Evolutionary conservation across 2,113 vertebrate species (phyloP).

Genomic region (Malurus melanocephalus): DNA sequence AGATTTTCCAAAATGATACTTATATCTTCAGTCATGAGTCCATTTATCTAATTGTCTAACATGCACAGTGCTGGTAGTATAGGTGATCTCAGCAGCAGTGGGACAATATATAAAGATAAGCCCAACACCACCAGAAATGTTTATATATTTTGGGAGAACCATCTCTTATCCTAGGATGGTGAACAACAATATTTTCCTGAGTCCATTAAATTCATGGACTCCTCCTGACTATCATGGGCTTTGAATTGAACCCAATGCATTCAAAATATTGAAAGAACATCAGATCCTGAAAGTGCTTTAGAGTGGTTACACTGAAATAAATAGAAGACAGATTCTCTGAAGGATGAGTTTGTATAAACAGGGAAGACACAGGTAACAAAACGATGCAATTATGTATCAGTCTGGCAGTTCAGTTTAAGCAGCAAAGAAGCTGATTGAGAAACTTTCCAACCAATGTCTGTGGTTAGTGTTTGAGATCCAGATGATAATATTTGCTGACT

Average conservation of each 20-base stretch:
- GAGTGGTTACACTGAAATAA: background rate
- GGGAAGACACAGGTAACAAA: background rate
- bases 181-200: background rate
- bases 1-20: background rate
- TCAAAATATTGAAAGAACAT: background rate
- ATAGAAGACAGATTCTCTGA: background rate
- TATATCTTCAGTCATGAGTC: background rate
- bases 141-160: background rate
- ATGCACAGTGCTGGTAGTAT: background rate
- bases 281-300: background rate
- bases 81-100: background rate
- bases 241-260: background rate
- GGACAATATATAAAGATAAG: background rate
- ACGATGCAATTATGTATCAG: rapidly evolving
- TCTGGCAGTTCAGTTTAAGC: background rate
- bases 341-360: background rate
- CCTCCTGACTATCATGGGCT: background rate
- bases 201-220: background rate
- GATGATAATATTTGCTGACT: background rate
- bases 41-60: background rate
- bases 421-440: background rate
- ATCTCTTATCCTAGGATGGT: too few species aligned
- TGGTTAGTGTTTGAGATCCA: background rate
- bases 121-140: background rate
- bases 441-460: background rate